These are phyloP conservation scores for Xestia ashworthii DNA, from an alignment of 2,888 invertebrate genomes.

Conservation along the genomic window DNA sequence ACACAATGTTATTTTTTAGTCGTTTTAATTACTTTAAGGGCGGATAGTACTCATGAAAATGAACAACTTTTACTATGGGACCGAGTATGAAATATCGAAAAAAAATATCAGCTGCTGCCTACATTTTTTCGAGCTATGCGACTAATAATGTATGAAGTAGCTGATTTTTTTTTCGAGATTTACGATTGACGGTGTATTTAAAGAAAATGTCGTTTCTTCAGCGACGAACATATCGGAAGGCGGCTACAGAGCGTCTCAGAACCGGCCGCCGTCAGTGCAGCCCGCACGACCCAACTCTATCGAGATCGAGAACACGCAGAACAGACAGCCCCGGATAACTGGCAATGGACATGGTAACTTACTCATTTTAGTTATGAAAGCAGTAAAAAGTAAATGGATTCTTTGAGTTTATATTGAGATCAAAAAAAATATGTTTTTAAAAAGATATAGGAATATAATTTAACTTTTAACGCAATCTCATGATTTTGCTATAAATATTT, in stretches of 20 bases:
- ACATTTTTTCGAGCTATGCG: too few species aligned
- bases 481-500: not conserved
- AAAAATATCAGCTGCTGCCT: too few species aligned
- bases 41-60: too few species aligned
- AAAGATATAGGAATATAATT: too few species aligned
- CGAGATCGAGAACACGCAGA: slow-evolving; percentile 93
- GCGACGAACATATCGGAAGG: slow-evolving; percentile 86
- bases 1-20: too few species aligned
- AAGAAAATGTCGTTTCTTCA: slow-evolving; percentile 57
- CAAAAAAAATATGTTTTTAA: too few species aligned
- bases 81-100: too few species aligned
- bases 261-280: slow-evolving; percentile 89
- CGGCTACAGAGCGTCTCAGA: slow-evolving; percentile 81
- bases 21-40: too few species aligned
- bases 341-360: slow-evolving; percentile 85
- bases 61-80: too few species aligned
- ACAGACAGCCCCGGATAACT: slow-evolving; percentile 86
- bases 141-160: too few species aligned
- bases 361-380: not conserved
- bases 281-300: slow-evolving; percentile 96
- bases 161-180: too few species aligned
- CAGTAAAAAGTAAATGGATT: not conserved
- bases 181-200: not conserved
- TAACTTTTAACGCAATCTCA: too few species aligned
- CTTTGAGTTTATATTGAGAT: not conserved